These are phyloP conservation scores for Procavia capensis DNA, from an alignment of 2,113 vertebrate genomes.

Conservation along the genomic window DNA sequence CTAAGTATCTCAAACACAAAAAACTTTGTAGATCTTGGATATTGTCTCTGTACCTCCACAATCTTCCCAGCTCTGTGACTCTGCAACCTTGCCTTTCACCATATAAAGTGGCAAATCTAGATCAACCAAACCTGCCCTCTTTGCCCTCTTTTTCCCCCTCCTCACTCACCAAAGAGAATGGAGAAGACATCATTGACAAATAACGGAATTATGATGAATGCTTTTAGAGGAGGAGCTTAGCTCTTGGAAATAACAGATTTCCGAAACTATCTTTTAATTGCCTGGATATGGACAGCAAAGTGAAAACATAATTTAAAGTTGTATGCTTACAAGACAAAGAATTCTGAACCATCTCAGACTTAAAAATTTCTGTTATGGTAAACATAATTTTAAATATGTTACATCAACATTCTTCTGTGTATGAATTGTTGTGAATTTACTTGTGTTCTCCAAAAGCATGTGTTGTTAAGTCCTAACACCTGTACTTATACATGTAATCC, in stretches of 20 bases:
- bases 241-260: constrained; percentile 9
- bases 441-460: not conserved
- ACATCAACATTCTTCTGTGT: not conserved
- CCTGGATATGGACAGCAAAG: constrained; percentile 14
- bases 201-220: not conserved
- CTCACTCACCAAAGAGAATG: not conserved
- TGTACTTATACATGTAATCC: not conserved
- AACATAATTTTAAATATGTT: not conserved
- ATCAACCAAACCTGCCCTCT: not conserved
- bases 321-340: not conserved
- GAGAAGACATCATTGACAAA: not conserved
- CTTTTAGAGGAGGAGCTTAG: not conserved
- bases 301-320: not conserved
- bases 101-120: not conserved
- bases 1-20: not conserved
- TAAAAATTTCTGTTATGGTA: not conserved
- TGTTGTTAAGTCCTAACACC: not conserved
- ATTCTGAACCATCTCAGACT: not conserved
- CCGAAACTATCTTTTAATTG: constrained; percentile 11
- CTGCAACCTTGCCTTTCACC: not conserved
- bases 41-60: not conserved
- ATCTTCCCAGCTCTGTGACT: not conserved
- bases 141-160: not conserved
- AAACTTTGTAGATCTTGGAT: not conserved
- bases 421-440: not conserved